Evolutionary conservation across 1,140 invertebrate genomes (phyloP).

Genomic region (Drosophila miranda): DNA sequence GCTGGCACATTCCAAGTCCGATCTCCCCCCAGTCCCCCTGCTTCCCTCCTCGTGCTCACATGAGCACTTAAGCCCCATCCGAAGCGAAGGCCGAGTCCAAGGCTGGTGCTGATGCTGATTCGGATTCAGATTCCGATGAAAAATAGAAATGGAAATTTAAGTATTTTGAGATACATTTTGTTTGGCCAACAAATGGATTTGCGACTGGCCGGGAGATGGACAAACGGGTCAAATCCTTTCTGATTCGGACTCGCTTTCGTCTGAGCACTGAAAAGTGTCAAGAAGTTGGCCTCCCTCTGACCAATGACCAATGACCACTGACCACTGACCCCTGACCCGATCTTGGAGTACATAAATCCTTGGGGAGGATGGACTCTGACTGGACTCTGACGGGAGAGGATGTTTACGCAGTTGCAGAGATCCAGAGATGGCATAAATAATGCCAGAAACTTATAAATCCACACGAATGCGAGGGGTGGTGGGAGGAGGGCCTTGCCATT

Average conservation of each 20-base stretch:
- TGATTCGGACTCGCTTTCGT: conserved; percentile 35
- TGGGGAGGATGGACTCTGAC: neutral
- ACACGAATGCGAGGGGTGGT: neutral
- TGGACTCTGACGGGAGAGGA: conserved; percentile 8
- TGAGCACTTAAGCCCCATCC: conserved; percentile 61
- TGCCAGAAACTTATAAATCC: conserved; percentile 42
- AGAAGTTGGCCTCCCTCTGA: conserved; percentile 11
- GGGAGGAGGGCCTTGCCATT: neutral
- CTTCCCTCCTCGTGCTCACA: conserved; percentile 19
- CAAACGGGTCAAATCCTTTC: conserved; percentile 69
- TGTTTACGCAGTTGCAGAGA: conserved; percentile 4
- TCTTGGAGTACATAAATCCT: conserved; percentile 42
- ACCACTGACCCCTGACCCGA: conserved; percentile 14
- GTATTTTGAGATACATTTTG: conserved; percentile 65
- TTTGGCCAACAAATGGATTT: conserved; percentile 38
- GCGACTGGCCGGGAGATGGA: conserved; percentile 12
- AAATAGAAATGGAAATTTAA: conserved; percentile 74
- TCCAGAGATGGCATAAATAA: conserved; percentile 26
- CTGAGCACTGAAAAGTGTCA: conserved; percentile 3
- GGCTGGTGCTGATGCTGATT: neutral
- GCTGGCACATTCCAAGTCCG: conserved; percentile 64
- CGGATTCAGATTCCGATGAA: conserved; percentile 50
- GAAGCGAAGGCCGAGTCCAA: no score
- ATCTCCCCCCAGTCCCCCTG: neutral
- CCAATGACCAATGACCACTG: conserved; percentile 5